Evolutionary conservation across 2,888 invertebrate species (phyloP), one percentile per base, ranked within the genome.

Genomic region (Steinernema scapterisci): DNA sequence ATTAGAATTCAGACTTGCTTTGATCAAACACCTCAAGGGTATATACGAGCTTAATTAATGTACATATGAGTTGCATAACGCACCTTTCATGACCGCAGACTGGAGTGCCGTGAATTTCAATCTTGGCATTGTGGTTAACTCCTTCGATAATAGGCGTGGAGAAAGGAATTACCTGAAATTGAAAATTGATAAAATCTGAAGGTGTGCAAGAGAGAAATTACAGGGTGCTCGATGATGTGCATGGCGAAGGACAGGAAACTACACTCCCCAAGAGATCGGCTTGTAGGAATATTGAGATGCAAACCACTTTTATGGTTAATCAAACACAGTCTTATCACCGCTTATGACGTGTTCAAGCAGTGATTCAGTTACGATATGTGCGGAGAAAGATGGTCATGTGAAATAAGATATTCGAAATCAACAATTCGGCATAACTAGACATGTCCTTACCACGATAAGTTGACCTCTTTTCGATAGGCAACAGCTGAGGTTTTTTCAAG

Each of bases 181-280:
- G 21, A 52, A n/a, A n/a, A n/a, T 7, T 9, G 52, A 19, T 13
- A 7, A 16, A 52, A 13, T 43, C 7, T 23, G 25, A 19, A 70
- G 9, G 19, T 13, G 19, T n/a, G n/a, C 11, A 16, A 7, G 43
- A 7, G 7, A 16, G 2, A 16, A 71, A 46, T 45, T 51, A 51
- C 72, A 9, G 72, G 72, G 43, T 51, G 13, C 19, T 72, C 72
- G 72, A 72, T 19, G 48, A 72, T 52, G 16, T 72, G 72, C 72
- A 72, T 72, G 31, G 31, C 31, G 63, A 63, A 27, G 11, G 16
- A 63, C n/a, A 25, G 31, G 63, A 38, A 38, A 9, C 38, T 38
- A 38, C 38, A 38, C 38, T 6, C 38, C 9, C 38, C 5, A 38
- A 3, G 1, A 1, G 63, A 9, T 23, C 16, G 63, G 27, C 27